Base-by-base conservation (phyloP, 2,113 vertebrate species). In the Daphoenositta chrysoptera region DNA sequence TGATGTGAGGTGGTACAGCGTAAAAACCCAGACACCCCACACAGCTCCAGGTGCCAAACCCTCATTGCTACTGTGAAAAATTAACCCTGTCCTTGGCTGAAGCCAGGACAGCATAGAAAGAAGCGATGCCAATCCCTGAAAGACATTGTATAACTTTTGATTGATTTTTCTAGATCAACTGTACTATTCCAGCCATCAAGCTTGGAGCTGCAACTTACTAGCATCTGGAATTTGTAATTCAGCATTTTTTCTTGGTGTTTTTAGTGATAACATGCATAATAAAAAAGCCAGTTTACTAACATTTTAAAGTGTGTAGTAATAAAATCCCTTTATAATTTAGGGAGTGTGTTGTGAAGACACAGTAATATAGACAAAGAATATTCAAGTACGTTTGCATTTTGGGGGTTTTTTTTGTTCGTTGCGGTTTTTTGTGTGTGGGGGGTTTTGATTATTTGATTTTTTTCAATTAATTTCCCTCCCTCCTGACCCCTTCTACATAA, bases 381-480 rank as follows among this genome's bases (percentile, higher is more conserved):
- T 50, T 60, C 0, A 2, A 45, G 8, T 35, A 53, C 3, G 3
- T 31, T 6, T 65, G 11, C 15, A 11, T 57, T n/a, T 75, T 3
- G 7, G 2, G 15, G 2, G 15, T 4, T 18, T 28, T 22, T 75
- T 56, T 47, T 5, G 30, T 48, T 56, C 3, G 6, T 10, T 61
- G 16, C 15, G 3, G 2, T 1, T 24, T 72, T 50, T 23, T 50
- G 7, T 12, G 7, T 31, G 13, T 4, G 26, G 3, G 11, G 13
- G 17, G 22, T 33, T 8, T 22, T 16, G 24, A 56, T 15, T 31
- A 3, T 53, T 42, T 31, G 19, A 28, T 13, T 33, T 18, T 40
- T n/a, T 35, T 21, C 13, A 50, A 15, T 30, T 5, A n/a, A 11
- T 26, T 9, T 33, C 19, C 8, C 12, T 54, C 11, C 2, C 0